These are phyloP conservation scores for Parazoanthus darwini DNA, from an alignment of 92 coral and sea anemone genomes.

Conservation along the genomic window DNA sequence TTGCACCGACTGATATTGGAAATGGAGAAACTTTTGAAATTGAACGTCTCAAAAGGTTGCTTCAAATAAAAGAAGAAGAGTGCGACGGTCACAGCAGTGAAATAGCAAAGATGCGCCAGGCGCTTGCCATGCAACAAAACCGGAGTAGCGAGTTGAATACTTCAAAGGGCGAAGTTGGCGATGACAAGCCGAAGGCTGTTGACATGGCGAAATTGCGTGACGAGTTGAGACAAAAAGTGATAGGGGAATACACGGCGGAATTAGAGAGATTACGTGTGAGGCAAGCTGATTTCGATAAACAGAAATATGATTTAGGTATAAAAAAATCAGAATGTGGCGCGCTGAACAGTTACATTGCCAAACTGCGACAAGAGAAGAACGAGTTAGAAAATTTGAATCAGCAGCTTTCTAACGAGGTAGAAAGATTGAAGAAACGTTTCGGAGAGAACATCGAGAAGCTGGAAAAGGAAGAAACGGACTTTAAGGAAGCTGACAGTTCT, in stretches of 20 bases:
- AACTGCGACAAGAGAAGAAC: slow-evolving; percentile 17
- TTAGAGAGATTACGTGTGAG: slow-evolving; percentile 19
- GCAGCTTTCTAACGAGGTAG: background rate
- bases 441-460: background rate
- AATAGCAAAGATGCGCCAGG: background rate
- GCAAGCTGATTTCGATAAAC: slow-evolving; percentile 26
- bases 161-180: background rate
- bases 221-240: slow-evolving; percentile 14
- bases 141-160: background rate
- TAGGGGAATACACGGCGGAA: slow-evolving; percentile 1
- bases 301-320: slow-evolving; percentile 15
- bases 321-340: slow-evolving; percentile 32
- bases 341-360: slow-evolving; percentile 20
- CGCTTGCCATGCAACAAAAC: background rate
- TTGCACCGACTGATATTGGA: background rate
- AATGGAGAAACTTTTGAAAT: background rate
- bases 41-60: background rate
- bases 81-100: slow-evolving; percentile 6
- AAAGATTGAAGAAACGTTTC: slow-evolving; percentile 1
- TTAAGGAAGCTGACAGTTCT: background rate
- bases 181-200: background rate
- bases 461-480: background rate
- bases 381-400: slow-evolving; percentile 2
- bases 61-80: background rate
- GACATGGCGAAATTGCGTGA: background rate